Evolutionary conservation across 1,140 invertebrate species (phyloP).

Genomic region (Atopsyche davidsoni): DNA sequence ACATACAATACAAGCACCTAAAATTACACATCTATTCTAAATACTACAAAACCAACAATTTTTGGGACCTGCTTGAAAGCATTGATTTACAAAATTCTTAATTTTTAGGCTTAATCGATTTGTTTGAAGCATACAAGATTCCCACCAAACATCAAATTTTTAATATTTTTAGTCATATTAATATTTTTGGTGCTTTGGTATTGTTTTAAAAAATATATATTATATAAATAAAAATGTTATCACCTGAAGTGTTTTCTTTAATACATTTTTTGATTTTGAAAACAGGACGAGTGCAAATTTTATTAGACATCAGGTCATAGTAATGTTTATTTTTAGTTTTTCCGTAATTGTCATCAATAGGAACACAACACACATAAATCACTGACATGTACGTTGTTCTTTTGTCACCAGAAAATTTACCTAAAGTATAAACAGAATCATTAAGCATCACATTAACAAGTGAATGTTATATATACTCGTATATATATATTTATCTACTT

Average conservation of each 20-base stretch:
- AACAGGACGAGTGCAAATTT: constrained; percentile 14
- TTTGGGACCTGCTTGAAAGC: neutral
- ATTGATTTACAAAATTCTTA: neutral
- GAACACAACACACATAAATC: constrained; percentile 22
- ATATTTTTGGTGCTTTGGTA: neutral
- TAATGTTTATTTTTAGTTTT: neutral
- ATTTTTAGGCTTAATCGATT: constrained; percentile 1
- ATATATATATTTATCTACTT: no score
- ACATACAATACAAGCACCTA: neutral
- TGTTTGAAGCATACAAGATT: neutral
- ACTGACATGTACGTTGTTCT: constrained; percentile 17
- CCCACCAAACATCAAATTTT: neutral
- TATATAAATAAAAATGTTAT: neutral
- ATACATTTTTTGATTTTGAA: constrained; percentile 27
- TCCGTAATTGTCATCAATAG: neutral
- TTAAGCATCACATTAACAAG: no score
- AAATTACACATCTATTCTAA: neutral
- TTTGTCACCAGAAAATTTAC: constrained; percentile 17
- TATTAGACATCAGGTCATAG: neutral
- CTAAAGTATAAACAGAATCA: constrained; percentile 19
- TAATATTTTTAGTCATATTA: neutral
- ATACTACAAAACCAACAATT: neutral
- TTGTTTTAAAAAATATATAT: constrained; percentile 6
- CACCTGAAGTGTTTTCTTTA: constrained; percentile 8
- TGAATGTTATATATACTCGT: no score